A percentile compares a stretch with the other conserved stretches of the same genome.
phyloP scores from a whole-genome alignment of 2,888 invertebrate genomes.

The Aricia artaxerxes region DNA sequence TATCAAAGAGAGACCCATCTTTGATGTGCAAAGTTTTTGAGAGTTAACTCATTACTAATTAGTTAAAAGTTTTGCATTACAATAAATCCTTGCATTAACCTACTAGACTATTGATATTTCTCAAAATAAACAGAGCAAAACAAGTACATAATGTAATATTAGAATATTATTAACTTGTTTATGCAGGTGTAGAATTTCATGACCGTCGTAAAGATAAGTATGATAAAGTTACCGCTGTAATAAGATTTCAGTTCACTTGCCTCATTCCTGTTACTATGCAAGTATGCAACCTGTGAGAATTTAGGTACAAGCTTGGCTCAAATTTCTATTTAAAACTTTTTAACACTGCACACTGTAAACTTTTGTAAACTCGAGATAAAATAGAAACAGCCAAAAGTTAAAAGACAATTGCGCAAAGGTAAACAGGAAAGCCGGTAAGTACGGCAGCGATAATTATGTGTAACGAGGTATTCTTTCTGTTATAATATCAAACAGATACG shows the following conservation, averaged over 20 bases:
- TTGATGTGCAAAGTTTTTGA: too few species aligned
- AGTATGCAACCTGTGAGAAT: background rate
- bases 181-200: conserved; percentile 3
- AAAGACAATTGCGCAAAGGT: background rate
- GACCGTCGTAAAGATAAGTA: conserved; percentile 11
- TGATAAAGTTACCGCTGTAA: conserved; percentile 3
- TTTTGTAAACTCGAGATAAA: too few species aligned
- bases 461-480: background rate
- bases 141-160: background rate
- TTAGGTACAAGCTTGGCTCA: background rate
- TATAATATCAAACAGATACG: conserved; percentile 19
- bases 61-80: background rate
- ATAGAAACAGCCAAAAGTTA: too few species aligned
- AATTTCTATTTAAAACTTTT: background rate
- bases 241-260: conserved; percentile 13
- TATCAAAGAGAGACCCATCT: too few species aligned
- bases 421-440: conserved; percentile 11
- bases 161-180: background rate
- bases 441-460: background rate
- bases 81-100: background rate
- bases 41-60: too few species aligned
- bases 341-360: too few species aligned
- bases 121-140: background rate
- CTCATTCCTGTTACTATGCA: conserved; percentile 1
- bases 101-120: background rate